A percentile compares a stretch with the other conserved stretches of the same genome.
These are phyloP conservation scores for Craterocephalus amniculus DNA, from an alignment of 2,797 vertebrate species.

Conservation along the genomic window DNA sequence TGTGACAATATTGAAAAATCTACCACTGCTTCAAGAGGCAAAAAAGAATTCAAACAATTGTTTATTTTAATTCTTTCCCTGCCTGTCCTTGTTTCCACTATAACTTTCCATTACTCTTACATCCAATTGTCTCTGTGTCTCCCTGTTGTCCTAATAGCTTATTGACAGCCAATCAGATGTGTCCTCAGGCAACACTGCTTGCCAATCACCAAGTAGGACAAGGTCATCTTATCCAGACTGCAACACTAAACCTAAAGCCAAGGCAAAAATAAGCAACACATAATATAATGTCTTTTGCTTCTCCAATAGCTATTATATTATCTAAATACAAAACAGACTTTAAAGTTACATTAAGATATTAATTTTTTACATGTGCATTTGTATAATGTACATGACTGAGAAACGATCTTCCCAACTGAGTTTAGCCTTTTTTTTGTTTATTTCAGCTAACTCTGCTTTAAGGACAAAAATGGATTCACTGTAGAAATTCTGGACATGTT, in stretches of 20 bases:
- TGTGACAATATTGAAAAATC: not conserved
- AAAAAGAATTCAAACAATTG: not conserved
- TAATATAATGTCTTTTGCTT: not conserved
- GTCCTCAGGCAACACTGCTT: conserved; percentile 76
- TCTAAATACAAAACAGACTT: not conserved
- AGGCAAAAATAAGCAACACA: conserved; percentile 5
- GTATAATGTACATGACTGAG: not conserved
- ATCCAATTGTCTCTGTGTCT: conserved; percentile 23
- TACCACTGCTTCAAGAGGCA: conserved; percentile 2
- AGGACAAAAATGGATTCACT: not conserved
- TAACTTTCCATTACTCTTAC: conserved; percentile 17
- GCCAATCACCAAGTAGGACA: conserved; percentile 85
- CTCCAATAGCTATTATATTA: not conserved
- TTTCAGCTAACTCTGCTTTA: not conserved
- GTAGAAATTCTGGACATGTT: too few species aligned
- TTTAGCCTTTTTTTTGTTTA: not conserved
- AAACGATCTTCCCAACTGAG: not conserved
- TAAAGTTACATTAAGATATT: not conserved
- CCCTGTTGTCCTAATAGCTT: conserved; percentile 76
- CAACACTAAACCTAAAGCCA: conserved; percentile 11
- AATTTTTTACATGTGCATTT: not conserved
- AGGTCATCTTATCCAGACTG: conserved; percentile 79
- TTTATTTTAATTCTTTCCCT: not conserved
- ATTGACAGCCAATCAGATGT: conserved; percentile 83
- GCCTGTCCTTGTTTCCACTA: not conserved